Evolutionary conservation across 2,888 invertebrate species (phyloP), one percentile per base, ranked within the genome.

Genomic region (Sialis fuliginosa): DNA sequence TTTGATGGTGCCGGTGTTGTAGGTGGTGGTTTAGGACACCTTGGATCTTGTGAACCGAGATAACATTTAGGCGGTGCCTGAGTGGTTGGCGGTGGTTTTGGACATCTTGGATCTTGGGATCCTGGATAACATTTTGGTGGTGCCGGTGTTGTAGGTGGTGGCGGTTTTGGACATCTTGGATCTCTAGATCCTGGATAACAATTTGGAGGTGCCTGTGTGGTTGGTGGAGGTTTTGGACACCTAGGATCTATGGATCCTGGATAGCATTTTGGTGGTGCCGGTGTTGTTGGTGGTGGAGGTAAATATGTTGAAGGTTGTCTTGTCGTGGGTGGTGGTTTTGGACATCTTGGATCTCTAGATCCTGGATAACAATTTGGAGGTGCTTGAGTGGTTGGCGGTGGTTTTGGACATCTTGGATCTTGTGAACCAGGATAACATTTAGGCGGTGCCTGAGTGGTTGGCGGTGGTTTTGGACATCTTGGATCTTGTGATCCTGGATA

Each of bases 241-340:
- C 62, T 50, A 0, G 61, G 60, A 51, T 68, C 65, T 0, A 46
- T 55, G 7, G 61, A 61, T 2, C 67, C 67, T 2, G 63, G 63
- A 50, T 48, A 69, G 64, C 51, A 71, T 63, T 51, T 66, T 65
- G 32, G 66, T 62, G 54, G 50, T 1, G 55, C 48, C 1, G 34
- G 6, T 42, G 51, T 42, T 5, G 47, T 12, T 56, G 32, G 58
- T 62, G 56, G 52, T n/a, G 56, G 50, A 47, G 58, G 59, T 35
- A 52, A 55, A 46, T 58, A 61, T 3, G 44, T 47, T 0, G 52
- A 48, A n/a, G 6, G 48, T 40, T 3, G 3, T 4, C 4, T 2
- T n/a, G 43, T 31, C 2, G 43, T 40, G 3, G 41, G 13, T n/a
- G 50, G 33, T 39, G 48, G 48, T 40, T 32, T 50, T 0, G 62